These are phyloP conservation scores for Sceloporus tristichus DNA, from an alignment of 2,113 vertebrate species.

Conservation along the genomic window DNA sequence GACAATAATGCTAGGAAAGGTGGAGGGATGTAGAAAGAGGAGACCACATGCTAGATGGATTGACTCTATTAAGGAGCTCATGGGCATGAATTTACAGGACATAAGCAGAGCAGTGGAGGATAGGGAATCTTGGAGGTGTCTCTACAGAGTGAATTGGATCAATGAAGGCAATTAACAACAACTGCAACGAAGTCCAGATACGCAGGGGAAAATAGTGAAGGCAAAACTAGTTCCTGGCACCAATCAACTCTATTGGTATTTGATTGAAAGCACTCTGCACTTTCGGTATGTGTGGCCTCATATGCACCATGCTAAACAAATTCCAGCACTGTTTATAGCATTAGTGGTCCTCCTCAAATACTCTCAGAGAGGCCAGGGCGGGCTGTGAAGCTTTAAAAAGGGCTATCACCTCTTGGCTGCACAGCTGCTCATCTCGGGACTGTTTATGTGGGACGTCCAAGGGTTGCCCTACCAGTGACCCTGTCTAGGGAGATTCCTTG, in stretches of 20 bases:
- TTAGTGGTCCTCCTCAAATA: not conserved
- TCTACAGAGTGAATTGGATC: too few species aligned
- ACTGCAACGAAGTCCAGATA: not conserved
- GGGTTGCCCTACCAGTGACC: not conserved
- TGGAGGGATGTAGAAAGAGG: too few species aligned
- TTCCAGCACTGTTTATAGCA: not conserved
- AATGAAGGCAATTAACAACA: too few species aligned
- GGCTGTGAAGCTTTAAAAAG: not conserved
- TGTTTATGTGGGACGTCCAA: not conserved
- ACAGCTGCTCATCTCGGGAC: not conserved
- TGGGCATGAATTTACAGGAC: too few species aligned
- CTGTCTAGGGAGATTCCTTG: not conserved
- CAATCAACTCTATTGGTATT: not conserved
- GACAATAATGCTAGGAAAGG: too few species aligned
- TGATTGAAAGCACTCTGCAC: not conserved
- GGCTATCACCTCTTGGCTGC: not conserved
- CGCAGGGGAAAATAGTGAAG: not conserved
- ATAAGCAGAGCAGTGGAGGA: too few species aligned
- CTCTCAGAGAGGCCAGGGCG: not conserved
- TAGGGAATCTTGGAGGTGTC: too few species aligned
- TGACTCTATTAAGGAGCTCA: too few species aligned
- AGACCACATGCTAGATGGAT: too few species aligned
- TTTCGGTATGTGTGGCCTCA: not conserved
- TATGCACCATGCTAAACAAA: not conserved
- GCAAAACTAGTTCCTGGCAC: not conserved